Percentiles rank a stretch among this genome's conserved stretches.
Evolutionary conservation across 2,113 vertebrate genomes (phyloP).

Genomic region (Chascanopsetta lugubris): DNA sequence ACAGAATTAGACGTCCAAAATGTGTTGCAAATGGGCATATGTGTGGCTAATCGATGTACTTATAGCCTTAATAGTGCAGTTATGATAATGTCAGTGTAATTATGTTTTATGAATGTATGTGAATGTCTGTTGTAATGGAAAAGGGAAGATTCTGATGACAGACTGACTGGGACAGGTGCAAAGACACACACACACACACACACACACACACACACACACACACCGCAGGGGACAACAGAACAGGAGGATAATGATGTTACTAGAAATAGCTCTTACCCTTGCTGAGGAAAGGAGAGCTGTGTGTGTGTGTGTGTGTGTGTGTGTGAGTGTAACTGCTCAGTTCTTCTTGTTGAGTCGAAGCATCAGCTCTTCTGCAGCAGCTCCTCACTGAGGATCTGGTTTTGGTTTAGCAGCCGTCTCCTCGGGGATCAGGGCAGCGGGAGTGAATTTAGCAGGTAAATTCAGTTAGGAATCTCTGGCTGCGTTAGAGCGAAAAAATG

Average conservation of each 20-base stretch:
- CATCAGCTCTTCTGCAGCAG: constrained; percentile 11
- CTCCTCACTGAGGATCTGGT: constrained; percentile 8
- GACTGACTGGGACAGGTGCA: constrained; percentile 67
- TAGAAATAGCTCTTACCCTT: constrained; percentile 71
- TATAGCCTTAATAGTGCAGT: no score
- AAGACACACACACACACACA: constrained; percentile 31
- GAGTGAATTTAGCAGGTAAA: constrained; percentile 10
- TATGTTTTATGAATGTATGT: neutral
- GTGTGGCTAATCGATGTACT: no score
- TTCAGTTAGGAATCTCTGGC: neutral
- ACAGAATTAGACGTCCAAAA: no score
- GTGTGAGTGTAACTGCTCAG: constrained; percentile 6
- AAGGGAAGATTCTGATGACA: constrained; percentile 11
- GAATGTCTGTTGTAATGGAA: constrained; percentile 32
- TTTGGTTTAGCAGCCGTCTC: constrained; percentile 35
- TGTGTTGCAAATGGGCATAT: no score
- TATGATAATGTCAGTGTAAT: neutral
- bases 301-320: neutral
- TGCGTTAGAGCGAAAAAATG: neutral
- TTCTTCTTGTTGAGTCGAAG: constrained; percentile 13
- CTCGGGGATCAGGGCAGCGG: constrained; percentile 49
- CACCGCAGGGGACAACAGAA: constrained; percentile 56
- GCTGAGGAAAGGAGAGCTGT: constrained; percentile 15
- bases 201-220: constrained; percentile 1
- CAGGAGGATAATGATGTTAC: constrained; percentile 62